These are phyloP conservation scores for Albula glossodonta DNA, from an alignment of 2,113 vertebrate genomes.

Conservation along the genomic window DNA sequence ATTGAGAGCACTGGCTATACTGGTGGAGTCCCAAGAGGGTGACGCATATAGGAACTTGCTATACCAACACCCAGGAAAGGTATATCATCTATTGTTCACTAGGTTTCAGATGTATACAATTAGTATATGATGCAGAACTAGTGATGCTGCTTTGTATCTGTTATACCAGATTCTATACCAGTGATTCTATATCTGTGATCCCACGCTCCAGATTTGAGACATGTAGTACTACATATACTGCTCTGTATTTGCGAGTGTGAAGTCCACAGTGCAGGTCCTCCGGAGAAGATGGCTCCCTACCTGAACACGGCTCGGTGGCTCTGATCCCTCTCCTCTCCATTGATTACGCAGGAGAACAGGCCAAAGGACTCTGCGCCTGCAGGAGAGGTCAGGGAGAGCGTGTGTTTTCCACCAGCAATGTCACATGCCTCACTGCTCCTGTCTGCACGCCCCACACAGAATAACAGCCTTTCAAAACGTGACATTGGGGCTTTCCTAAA, in stretches of 20 bases:
- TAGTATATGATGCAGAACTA: no score
- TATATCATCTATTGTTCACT: no score
- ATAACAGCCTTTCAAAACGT: not conserved
- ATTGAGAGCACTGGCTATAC: no score
- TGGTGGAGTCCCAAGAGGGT: no score
- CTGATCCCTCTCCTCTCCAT: conserved; percentile 92
- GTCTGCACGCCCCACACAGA: not conserved
- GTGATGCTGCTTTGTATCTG: no score
- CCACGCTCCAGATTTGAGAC: not conserved
- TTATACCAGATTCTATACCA: no score
- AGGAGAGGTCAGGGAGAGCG: conserved; percentile 18
- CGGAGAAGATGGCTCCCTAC: conserved; percentile 59
- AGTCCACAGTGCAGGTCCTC: not conserved
- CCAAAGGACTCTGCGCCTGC: conserved; percentile 94
- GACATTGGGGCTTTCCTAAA: not conserved
- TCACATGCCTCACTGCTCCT: not conserved
- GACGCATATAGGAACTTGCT: no score
- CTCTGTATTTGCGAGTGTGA: not conserved
- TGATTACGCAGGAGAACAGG: conserved; percentile 90
- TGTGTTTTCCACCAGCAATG: not conserved
- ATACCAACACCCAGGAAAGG: no score
- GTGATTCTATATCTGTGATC: not conserved
- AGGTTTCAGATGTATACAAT: no score
- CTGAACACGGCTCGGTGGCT: conserved; percentile 94
- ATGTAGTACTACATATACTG: not conserved